Conservation (phyloP, 1,140 invertebrate genomes). For the Plodia interpunctella region DNA sequence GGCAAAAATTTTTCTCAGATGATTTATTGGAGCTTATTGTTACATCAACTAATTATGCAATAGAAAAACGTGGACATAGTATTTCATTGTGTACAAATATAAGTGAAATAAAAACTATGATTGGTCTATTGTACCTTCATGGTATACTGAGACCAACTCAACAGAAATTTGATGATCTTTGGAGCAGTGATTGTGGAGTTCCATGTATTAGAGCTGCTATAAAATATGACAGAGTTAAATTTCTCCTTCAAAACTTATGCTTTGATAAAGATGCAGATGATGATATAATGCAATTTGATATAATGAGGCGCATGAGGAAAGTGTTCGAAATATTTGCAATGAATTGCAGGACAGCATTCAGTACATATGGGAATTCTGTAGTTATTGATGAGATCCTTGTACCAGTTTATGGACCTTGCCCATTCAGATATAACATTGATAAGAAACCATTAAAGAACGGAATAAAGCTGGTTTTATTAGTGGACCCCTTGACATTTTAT, state of each 20-base stretch:
- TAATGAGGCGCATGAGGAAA: constrained; percentile 71
- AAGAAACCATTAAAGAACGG: constrained; percentile 59
- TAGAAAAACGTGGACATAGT: constrained; percentile 34
- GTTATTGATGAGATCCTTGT: constrained; percentile 75
- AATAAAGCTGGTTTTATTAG: constrained; percentile 64
- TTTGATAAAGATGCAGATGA: constrained; percentile 64
- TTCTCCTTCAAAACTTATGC: constrained; percentile 65
- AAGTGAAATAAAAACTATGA: constrained; percentile 71
- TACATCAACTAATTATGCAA: constrained; percentile 67
- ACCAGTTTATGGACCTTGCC: constrained; percentile 67
- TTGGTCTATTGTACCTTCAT: constrained; percentile 73
- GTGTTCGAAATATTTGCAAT: constrained; percentile 72
- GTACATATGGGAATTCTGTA: constrained; percentile 42
- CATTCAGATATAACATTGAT: constrained; percentile 73
- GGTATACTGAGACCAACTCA: constrained; percentile 67
- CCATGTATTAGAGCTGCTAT: constrained; percentile 64
- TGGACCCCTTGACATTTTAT: constrained; percentile 71
- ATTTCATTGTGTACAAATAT: constrained; percentile 37
- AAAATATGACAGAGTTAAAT: constrained; percentile 70
- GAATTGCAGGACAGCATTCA: constrained; percentile 71
- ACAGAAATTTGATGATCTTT: constrained; percentile 68
- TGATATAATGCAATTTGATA: constrained; percentile 60
- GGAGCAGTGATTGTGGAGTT: constrained; percentile 61
- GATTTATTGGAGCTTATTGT: constrained; percentile 70
- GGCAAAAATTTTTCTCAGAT: constrained; percentile 70